Percentiles rank a stretch among this genome's conserved stretches.
phyloP scores from a whole-genome alignment of 1,140 invertebrate genomes.

The Thaumetopoea pityocampa region DNA sequence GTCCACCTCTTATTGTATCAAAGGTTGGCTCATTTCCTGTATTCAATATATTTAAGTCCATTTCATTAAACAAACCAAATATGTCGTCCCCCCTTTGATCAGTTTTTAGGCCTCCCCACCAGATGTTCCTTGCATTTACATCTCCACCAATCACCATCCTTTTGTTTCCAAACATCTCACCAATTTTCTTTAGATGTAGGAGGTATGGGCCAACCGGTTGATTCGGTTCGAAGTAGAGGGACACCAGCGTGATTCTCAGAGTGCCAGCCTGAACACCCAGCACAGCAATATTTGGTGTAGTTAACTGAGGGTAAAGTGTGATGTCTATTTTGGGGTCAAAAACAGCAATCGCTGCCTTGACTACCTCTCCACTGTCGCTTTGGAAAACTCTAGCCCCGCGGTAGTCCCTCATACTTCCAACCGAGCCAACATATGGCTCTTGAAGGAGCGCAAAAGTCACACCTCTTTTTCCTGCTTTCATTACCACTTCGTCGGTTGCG shows the following conservation, averaged over 20 bases:
- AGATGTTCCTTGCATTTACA: slow-evolving; percentile 20
- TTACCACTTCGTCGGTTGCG: slow-evolving; percentile 16
- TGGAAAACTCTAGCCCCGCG: slow-evolving; percentile 10
- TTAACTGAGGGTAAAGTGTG: slow-evolving; percentile 5
- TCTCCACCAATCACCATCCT: slow-evolving; percentile 19
- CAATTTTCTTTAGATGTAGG: slow-evolving; percentile 4
- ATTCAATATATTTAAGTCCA: slow-evolving; percentile 23
- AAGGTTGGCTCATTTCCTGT: slow-evolving; percentile 24
- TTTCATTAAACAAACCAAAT: slow-evolving; percentile 4
- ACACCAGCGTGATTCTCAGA: slow-evolving; percentile 10
- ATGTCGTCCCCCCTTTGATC: slow-evolving; percentile 19
- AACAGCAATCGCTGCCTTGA: slow-evolving; percentile 14
- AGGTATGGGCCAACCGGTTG: slow-evolving; percentile 7
- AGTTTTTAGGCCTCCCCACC: slow-evolving; percentile 18
- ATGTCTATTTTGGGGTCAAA: slow-evolving; percentile 7
- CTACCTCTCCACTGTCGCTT: background rate
- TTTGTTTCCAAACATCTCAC: background rate
- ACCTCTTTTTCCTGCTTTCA: slow-evolving; percentile 1
- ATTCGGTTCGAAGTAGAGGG: slow-evolving; percentile 18
- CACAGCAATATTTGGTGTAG: slow-evolving; percentile 18
- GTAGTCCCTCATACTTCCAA: background rate
- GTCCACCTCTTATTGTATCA: slow-evolving; percentile 14
- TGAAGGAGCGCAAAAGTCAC: background rate
- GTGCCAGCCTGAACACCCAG: slow-evolving; percentile 1
- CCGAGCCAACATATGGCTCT: slow-evolving; percentile 5